These are phyloP conservation scores for Theodoxus fluviatilis DNA, from an alignment of 2,888 invertebrate species.

Conservation along the genomic window DNA sequence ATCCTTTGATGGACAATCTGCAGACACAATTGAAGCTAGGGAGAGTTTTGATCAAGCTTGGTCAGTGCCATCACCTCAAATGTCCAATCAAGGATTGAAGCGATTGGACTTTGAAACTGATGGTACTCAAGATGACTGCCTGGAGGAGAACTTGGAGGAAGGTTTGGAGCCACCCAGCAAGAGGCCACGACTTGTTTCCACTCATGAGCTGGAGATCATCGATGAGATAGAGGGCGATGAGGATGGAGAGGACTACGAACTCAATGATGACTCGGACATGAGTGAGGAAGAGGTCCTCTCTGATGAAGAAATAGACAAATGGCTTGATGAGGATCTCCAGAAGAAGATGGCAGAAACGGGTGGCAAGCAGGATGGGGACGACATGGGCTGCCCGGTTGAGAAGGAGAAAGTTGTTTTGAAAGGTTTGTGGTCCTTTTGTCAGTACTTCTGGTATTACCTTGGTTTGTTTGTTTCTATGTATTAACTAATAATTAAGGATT, in stretches of 20 bases:
- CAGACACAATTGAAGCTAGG: too few species aligned
- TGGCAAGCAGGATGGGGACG: slow-evolving; percentile 27
- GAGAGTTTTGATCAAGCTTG: too few species aligned
- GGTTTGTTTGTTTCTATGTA: slow-evolving; percentile 15
- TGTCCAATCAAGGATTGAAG: too few species aligned
- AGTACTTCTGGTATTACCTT: background rate
- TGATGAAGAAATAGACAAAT: slow-evolving; percentile 32
- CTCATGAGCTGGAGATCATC: slow-evolving; percentile 45
- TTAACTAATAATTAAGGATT: background rate
- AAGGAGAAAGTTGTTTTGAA: slow-evolving; percentile 48
- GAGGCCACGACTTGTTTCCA: slow-evolving; percentile 16
- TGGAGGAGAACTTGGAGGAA: background rate
- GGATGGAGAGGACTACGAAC: slow-evolving; percentile 31
- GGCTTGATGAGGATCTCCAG: slow-evolving; percentile 34
- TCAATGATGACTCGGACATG: slow-evolving; percentile 23
- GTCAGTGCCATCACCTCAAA: too few species aligned
- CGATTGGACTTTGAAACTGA: too few species aligned
- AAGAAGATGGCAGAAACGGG: slow-evolving; percentile 28
- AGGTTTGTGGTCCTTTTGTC: slow-evolving; percentile 39
- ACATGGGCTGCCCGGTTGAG: slow-evolving; percentile 41
- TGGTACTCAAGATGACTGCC: too few species aligned
- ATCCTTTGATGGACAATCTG: too few species aligned
- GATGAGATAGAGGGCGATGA: slow-evolving; percentile 40
- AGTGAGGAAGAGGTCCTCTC: slow-evolving; percentile 24
- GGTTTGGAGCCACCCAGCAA: slow-evolving; percentile 21